Evolutionary conservation across 1,140 invertebrate genomes (phyloP).

Genomic region (Aphelinus certus): DNA sequence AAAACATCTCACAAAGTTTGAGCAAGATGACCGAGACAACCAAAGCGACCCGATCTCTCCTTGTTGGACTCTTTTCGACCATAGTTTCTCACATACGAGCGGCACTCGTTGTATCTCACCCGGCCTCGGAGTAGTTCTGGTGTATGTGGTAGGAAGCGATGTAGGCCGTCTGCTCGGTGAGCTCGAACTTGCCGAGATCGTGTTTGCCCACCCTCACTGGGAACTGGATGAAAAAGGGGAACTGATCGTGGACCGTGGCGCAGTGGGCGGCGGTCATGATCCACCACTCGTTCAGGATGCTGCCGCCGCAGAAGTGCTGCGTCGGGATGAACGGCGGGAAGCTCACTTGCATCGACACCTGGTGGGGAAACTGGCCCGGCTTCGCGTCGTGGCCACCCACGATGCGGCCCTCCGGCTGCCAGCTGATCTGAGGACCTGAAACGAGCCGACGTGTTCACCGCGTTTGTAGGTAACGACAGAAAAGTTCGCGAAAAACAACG

Average conservation of each 20-base stretch:
- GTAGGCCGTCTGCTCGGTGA: slow-evolving; percentile 58
- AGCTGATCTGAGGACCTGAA: no score
- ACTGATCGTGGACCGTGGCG: not conserved
- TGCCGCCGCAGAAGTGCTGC: not conserved
- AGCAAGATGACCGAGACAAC: no score
- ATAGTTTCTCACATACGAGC: no score
- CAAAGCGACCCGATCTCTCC: no score
- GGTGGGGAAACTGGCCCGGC: slow-evolving; percentile 56
- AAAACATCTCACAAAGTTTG: no score
- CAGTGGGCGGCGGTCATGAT: slow-evolving; percentile 9
- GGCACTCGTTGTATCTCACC: not conserved
- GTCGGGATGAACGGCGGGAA: not conserved
- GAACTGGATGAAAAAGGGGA: slow-evolving; percentile 31
- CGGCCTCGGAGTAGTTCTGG: slow-evolving; percentile 63
- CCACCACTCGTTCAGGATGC: not conserved
- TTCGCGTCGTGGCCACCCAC: slow-evolving; percentile 57
- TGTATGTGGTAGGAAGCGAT: slow-evolving; percentile 62
- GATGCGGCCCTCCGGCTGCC: slow-evolving; percentile 41
- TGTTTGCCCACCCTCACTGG: slow-evolving; percentile 53
- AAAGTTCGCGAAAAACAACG: no score
- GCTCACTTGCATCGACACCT: slow-evolving; percentile 51
- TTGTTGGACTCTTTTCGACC: no score
- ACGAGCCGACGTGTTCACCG: no score
- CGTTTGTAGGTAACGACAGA: no score
- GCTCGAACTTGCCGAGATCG: slow-evolving; percentile 46